A percentile compares a stretch with the other conserved stretches of the same genome.
phyloP scores from a whole-genome alignment of 2,113 vertebrate genomes.

The Onychorhynchus coronatus region DNA sequence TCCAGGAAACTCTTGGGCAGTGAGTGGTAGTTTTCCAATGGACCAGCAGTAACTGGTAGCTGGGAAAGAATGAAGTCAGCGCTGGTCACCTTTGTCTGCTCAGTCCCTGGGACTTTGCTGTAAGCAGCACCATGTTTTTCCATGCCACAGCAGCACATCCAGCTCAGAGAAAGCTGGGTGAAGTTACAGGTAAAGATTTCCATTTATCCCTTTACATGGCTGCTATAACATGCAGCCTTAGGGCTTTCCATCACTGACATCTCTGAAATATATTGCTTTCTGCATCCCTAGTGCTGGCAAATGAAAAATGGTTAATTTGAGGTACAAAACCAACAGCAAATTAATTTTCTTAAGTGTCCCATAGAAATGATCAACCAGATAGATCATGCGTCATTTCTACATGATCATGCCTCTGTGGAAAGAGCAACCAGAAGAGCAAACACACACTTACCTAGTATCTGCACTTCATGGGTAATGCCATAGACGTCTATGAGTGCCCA shows the following conservation, averaged over 20 bases:
- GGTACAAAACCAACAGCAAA: not conserved
- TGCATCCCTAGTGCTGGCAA: not conserved
- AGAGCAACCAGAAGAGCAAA: not conserved
- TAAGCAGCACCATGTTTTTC: not conserved
- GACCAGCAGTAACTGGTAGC: not conserved
- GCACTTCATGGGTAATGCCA: conserved; percentile 96
- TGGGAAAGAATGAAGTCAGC: not conserved
- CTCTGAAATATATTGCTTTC: not conserved
- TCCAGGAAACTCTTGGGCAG: not conserved
- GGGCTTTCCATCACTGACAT: not conserved
- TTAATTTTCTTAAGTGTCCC: not conserved
- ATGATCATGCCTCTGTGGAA: not conserved
- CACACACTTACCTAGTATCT: conserved; percentile 85
- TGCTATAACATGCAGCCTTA: not conserved
- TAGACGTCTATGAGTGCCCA: conserved; percentile 99
- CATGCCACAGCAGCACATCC: not conserved
- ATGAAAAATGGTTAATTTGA: not conserved
- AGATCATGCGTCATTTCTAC: not conserved
- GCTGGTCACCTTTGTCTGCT: not conserved
- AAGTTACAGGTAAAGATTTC: not conserved
- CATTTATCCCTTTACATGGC: not conserved
- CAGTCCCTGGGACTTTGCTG: not conserved
- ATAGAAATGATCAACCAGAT: not conserved
- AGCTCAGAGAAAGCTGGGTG: not conserved
- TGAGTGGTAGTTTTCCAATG: not conserved